phyloP scores from a whole-genome alignment of 2,888 invertebrate species.

The Syrista parreyssii region DNA sequence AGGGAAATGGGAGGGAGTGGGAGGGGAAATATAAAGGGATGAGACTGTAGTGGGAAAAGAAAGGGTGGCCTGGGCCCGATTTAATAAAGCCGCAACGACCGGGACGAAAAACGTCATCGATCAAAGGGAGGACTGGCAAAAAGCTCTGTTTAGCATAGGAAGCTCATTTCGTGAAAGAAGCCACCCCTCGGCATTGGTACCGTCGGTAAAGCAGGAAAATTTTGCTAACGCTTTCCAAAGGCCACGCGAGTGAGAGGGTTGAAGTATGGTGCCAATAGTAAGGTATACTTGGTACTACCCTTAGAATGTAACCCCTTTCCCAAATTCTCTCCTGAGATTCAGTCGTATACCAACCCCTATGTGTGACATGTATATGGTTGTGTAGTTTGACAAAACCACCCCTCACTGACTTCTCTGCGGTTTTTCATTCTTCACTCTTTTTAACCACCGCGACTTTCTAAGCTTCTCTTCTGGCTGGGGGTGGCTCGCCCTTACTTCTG shows the following conservation, averaged over 20 bases:
- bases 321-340: background rate
- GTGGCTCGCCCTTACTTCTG: slow-evolving; percentile 19
- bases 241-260: background rate
- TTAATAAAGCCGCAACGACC: slow-evolving; percentile 32
- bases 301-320: background rate
- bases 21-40: background rate
- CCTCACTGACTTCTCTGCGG: background rate
- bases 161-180: slow-evolving; percentile 33
- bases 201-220: slow-evolving; percentile 34
- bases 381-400: background rate
- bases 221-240: slow-evolving; percentile 22
- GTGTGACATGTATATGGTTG: background rate
- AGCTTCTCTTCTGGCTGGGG: background rate
- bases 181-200: slow-evolving; percentile 7
- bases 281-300: background rate
- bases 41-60: slow-evolving; percentile 5
- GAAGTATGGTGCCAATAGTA: background rate
- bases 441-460: background rate
- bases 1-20: background rate
- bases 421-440: slow-evolving; percentile 6
- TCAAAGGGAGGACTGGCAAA: slow-evolving; percentile 32
- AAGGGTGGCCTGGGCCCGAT: slow-evolving; percentile 14
- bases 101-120: slow-evolving; percentile 34
- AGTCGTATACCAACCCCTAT: background rate
- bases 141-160: slow-evolving; percentile 45